These are phyloP conservation scores for Hoplodrina blanda DNA, from an alignment of 2,888 invertebrate genomes.

Conservation along the genomic window DNA sequence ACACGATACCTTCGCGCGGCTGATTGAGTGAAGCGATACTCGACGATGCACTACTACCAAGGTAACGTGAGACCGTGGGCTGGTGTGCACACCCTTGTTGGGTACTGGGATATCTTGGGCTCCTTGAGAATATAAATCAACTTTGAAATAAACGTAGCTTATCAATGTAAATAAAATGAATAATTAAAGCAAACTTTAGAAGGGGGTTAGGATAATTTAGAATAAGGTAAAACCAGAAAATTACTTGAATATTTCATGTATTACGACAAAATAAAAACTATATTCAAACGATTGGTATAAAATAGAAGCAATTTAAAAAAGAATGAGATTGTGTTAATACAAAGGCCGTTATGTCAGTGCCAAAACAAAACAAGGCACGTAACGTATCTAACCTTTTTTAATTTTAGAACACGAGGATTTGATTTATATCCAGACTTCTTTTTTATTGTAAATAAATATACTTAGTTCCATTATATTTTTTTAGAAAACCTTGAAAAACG, in stretches of 20 bases:
- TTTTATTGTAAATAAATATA: not conserved
- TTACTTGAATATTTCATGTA: too few relatives aligned
- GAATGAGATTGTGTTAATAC: too few relatives aligned
- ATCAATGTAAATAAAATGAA: too few relatives aligned
- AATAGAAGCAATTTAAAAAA: too few relatives aligned
- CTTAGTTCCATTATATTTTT: not conserved
- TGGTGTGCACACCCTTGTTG: not conserved
- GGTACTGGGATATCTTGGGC: slow-evolving; percentile 19
- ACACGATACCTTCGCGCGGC: slow-evolving; percentile 65
- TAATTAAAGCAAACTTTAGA: too few relatives aligned
- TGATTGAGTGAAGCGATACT: slow-evolving; percentile 75
- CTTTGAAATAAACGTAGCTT: too few relatives aligned
- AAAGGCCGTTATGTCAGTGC: too few relatives aligned
- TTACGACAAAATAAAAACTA: too few relatives aligned
- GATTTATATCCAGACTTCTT: not conserved
- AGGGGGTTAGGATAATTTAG: too few relatives aligned
- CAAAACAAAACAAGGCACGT: not conserved
- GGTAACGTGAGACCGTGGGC: slow-evolving; percentile 55
- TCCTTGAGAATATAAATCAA: not conserved
- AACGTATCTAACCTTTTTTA: not conserved
- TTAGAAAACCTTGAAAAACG: not conserved
- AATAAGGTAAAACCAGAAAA: too few relatives aligned
- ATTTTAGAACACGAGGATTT: not conserved
- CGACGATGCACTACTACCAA: slow-evolving; percentile 40
- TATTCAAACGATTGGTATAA: too few relatives aligned